A percentile compares a stretch with the other conserved stretches of the same genome.
Evolutionary conservation across 2,113 vertebrate species (phyloP).

Genomic region (Poecilia latipinna): DNA sequence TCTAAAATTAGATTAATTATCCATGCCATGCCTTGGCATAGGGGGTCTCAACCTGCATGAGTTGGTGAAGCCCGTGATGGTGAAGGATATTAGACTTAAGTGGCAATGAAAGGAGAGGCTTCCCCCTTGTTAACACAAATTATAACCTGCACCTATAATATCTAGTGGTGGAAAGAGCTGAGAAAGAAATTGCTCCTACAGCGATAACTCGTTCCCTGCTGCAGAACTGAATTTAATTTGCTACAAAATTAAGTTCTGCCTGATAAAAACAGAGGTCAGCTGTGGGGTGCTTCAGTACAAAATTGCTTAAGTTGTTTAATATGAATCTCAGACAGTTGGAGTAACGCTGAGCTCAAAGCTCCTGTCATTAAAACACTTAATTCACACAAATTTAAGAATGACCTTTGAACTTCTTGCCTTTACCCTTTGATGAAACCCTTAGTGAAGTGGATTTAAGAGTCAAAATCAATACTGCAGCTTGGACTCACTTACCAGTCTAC

Average conservation of each 20-base stretch:
- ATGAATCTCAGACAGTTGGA: neutral
- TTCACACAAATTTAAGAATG: neutral
- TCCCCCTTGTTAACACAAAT: slow-evolving; percentile 54
- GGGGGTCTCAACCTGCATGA: slow-evolving; percentile 42
- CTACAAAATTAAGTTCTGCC: slow-evolving; percentile 25
- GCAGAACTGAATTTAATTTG: slow-evolving; percentile 16
- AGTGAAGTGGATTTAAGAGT: slow-evolving; percentile 39
- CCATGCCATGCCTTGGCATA: slow-evolving; percentile 29
- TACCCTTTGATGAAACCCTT: slow-evolving; percentile 12
- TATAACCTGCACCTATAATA: slow-evolving; percentile 38
- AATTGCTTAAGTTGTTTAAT: slow-evolving; percentile 12
- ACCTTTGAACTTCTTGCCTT: neutral
- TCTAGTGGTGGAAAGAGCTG: slow-evolving; percentile 8
- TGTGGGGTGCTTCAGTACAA: slow-evolving; percentile 14
- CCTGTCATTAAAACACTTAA: neutral
- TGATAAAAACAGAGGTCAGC: neutral
- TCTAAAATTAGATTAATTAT: slow-evolving; percentile 69
- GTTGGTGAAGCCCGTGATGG: slow-evolving; percentile 44
- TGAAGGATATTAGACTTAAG: slow-evolving; percentile 62
- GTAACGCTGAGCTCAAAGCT: neutral
- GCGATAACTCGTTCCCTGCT: slow-evolving; percentile 1
- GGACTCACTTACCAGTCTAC: slow-evolving; percentile 32
- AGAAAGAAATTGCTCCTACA: slow-evolving; percentile 4
- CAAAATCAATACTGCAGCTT: slow-evolving; percentile 36
- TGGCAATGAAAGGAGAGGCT: slow-evolving; percentile 45